Base-by-base conservation (phyloP, 2,113 vertebrate genomes). In the Prinia subflava region DNA sequence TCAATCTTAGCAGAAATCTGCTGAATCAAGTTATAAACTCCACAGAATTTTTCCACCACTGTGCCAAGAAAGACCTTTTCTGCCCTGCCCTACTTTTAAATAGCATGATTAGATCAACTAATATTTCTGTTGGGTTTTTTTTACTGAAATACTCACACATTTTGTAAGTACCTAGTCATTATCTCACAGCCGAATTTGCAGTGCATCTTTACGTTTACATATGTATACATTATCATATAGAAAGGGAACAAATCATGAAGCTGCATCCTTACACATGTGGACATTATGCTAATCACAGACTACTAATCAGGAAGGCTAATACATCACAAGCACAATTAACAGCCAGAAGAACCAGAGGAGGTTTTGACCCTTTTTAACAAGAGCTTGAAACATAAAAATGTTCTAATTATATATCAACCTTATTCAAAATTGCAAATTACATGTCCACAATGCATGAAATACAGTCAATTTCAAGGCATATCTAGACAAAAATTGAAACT, bases 301-400 rank as follows among this genome's bases (percentile, higher is more conserved):
- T 52, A 74, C 80, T 96, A 87, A 96, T 94, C 93, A 97, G 74
- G 68, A 92, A 92, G 71, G 67, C 86, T 96, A 95, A 94, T 89
- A 94, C 27, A 78, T 71, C 90, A 90, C 91, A 96, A 94, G 89
- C 79, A 94, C 69, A 97, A 93, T 95, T 96, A 97, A 92, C 14
- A 41, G 41, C 64, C 86, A 95, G 85, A 94, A 92, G 62, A 94
- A 82, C 47, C 73, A 93, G 65, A 83, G 39, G 13, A 87, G 76
- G 76, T 93, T 94, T 91, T 4, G 33, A 95, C 85, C 94, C 83
- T 97, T 94, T 95, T 87, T 91, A 96, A 91, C 37, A 80, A 91
- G 69, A 79, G 82, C 88, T 84, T 91, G 79, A 95, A 95, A 95
- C 79, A 95, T 86, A 90, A 94, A 96, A 96, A 82, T 84, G 55